Evolutionary conservation across 2,797 vertebrate species (phyloP).

Genomic region (Meda fulgida): DNA sequence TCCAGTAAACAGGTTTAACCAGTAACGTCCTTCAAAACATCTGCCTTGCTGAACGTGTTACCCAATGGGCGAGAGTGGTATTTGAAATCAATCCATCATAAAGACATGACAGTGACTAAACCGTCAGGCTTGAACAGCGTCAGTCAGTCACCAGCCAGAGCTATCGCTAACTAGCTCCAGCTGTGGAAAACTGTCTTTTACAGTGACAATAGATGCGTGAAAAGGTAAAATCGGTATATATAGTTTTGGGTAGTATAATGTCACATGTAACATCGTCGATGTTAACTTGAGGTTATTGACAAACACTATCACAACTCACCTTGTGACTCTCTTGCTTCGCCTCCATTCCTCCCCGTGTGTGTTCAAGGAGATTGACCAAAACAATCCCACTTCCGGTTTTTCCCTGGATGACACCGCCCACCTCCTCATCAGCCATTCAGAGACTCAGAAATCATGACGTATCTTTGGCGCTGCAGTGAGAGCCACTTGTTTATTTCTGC

Average conservation of each 20-base stretch:
- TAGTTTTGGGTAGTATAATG: neutral
- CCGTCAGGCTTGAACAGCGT: neutral
- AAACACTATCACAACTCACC: slow-evolving; percentile 60
- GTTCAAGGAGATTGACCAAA: slow-evolving; percentile 66
- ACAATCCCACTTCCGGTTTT: slow-evolving; percentile 68
- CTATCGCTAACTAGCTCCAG: slow-evolving; percentile 40
- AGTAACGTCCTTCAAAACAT: neutral
- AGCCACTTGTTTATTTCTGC: neutral
- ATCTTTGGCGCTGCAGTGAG: neutral
- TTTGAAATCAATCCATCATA: neutral
- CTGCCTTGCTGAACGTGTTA: neutral
- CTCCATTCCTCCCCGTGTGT: slow-evolving; percentile 70
- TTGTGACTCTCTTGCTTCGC: slow-evolving; percentile 68
- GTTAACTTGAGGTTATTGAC: neutral
- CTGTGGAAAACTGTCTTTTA: neutral
- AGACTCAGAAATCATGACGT: neutral
- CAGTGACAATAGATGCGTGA: neutral
- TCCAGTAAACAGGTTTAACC: slow-evolving; percentile 6
- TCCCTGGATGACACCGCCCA: neutral
- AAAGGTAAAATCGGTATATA: neutral
- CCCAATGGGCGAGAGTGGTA: neutral
- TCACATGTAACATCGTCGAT: neutral
- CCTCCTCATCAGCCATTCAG: slow-evolving; percentile 61
- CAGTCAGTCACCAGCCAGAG: slow-evolving; percentile 1
- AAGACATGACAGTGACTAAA: slow-evolving; percentile 30